Evolutionary conservation across 2,113 vertebrate species (phyloP).

Genomic region (Anhinga anhinga): DNA sequence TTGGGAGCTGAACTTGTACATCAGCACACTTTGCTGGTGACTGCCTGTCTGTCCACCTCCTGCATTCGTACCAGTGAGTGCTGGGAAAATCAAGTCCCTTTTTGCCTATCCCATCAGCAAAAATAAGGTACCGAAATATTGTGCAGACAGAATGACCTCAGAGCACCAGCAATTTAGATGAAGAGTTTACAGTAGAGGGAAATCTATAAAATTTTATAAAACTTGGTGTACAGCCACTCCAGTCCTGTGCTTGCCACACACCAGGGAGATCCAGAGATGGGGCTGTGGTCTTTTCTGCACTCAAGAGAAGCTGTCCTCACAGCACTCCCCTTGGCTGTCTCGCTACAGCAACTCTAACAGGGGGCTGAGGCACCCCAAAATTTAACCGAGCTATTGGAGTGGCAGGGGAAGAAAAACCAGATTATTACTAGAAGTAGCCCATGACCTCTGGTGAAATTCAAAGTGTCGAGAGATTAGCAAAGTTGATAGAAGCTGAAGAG

Average conservation of each 20-base stretch:
- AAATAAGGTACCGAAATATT: neutral
- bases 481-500: neutral
- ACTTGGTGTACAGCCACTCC: neutral
- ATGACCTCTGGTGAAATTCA: neutral
- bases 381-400: neutral
- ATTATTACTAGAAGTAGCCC: neutral
- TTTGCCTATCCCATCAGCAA: neutral
- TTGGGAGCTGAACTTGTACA: neutral
- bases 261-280: accelerated
- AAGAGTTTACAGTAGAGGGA: neutral
- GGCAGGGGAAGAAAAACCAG: neutral
- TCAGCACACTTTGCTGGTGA: neutral
- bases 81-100: neutral
- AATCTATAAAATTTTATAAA: neutral
- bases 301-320: neutral
- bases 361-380: neutral
- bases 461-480: neutral
- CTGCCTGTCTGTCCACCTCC: neutral
- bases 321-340: neutral
- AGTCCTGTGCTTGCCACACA: neutral
- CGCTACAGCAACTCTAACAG: neutral
- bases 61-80: neutral
- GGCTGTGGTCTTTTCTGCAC: accelerated
- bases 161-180: neutral
- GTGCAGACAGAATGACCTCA: neutral